Percentiles rank a stretch among this genome's conserved stretches.
Evolutionary conservation across 2,888 invertebrate genomes (phyloP).

Genomic region (Catonia carolina): DNA sequence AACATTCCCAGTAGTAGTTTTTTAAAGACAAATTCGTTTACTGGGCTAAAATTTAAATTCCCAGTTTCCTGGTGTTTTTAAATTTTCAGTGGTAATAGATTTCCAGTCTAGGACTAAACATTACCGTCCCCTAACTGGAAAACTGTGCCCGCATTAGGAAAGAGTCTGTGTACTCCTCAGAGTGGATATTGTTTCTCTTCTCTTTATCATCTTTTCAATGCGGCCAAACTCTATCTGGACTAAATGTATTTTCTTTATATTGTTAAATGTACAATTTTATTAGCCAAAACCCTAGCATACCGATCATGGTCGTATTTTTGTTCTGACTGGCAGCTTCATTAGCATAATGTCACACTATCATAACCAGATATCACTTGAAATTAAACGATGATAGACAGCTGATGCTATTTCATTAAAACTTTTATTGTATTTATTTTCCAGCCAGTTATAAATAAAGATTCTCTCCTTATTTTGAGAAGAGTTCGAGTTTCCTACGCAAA

Average conservation of each 20-base stretch:
- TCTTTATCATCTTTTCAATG: conserved; percentile 25
- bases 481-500: conserved; percentile 37
- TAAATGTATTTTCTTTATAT: conserved; percentile 3
- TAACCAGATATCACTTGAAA: conserved; percentile 4
- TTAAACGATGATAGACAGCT: conserved; percentile 25
- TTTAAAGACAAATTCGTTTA: no score
- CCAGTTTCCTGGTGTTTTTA: conserved; percentile 22
- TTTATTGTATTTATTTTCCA: conserved; percentile 36
- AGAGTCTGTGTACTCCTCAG: conserved; percentile 26
- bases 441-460: conserved; percentile 35
- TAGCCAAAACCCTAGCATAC: conserved; percentile 17
- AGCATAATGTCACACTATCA: conserved; percentile 11
- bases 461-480: conserved; percentile 31
- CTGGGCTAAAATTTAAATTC: conserved; percentile 17
- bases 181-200: conserved; percentile 26
- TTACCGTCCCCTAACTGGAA: conserved; percentile 7
- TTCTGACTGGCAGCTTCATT: conserved; percentile 22
- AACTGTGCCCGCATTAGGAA: conserved; percentile 16
- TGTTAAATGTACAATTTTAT: conserved; percentile 5
- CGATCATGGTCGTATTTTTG: conserved; percentile 17
- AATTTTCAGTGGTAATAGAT: conserved; percentile 1
- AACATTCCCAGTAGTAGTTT: no score
- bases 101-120: conserved; percentile 19
- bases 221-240: conserved; percentile 26
- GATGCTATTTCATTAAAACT: conserved; percentile 38